Percentiles rank a stretch among this genome's conserved stretches.
phyloP scores from a whole-genome alignment of 2,113 vertebrate genomes.

The Cromileptes altivelis region DNA sequence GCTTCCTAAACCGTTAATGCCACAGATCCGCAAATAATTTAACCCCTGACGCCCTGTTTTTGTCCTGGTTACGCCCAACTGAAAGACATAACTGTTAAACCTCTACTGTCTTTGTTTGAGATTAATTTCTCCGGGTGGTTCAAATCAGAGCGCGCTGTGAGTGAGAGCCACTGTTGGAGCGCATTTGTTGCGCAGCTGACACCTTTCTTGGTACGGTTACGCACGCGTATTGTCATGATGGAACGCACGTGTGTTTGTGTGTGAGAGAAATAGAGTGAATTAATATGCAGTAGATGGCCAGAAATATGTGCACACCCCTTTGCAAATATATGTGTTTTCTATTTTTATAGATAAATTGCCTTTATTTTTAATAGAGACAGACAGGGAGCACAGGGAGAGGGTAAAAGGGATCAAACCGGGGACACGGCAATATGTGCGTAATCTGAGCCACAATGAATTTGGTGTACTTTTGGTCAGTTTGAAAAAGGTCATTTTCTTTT shows the following conservation, averaged over 20 bases:
- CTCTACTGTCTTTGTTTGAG: neutral
- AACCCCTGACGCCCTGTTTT: neutral
- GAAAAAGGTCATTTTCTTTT: no score
- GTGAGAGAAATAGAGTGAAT: neutral
- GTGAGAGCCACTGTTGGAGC: neutral
- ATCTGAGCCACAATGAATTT: no score
- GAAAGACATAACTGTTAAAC: neutral
- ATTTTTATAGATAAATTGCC: no score
- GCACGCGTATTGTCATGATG: constrained; percentile 2
- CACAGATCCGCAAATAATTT: constrained; percentile 15
- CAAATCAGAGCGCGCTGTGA: neutral
- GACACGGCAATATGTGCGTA: no score
- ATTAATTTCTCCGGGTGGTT: neutral
- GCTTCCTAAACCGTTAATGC: neutral
- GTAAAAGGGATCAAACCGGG: no score
- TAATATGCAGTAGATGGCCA: no score
- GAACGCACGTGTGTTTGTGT: neutral
- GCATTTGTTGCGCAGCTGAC: constrained; percentile 29
- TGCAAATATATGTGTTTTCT: neutral
- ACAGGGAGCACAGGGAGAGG: no score
- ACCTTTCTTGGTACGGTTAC: constrained; percentile 9
- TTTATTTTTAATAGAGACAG: neutral
- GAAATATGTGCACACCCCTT: neutral
- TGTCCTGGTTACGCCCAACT: neutral
- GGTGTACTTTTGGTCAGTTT: no score